A percentile compares a stretch with the other conserved stretches of the same genome.
Conservation (phyloP, 2,888 invertebrate genomes). For the Teleogryllus oceanicus region DNA sequence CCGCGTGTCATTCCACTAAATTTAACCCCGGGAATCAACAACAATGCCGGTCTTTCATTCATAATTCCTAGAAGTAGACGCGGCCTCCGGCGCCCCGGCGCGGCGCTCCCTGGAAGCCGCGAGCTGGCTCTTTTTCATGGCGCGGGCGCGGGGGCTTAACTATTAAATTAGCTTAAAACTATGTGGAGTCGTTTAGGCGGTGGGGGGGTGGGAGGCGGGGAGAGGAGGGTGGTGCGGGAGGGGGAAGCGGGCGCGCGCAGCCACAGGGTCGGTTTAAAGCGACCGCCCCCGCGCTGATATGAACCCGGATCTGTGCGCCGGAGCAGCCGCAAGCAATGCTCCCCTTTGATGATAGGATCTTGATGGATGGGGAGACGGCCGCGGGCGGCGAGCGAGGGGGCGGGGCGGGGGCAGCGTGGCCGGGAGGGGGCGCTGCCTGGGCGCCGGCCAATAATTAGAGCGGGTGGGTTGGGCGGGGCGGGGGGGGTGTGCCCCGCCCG, state of each 20-base stretch:
- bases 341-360: slow-evolving; percentile 2
- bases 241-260: not conserved
- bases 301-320: not conserved
- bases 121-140: not conserved
- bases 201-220: too few species aligned
- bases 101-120: not conserved
- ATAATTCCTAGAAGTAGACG: slow-evolving; percentile 26
- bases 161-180: slow-evolving; percentile 29
- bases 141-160: slow-evolving; percentile 19
- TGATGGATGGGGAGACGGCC: not conserved
- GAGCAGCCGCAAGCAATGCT: slow-evolving; percentile 18
- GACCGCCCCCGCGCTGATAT: slow-evolving; percentile 18
- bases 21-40: not conserved
- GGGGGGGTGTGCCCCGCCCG: not conserved
- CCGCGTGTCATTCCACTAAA: not conserved
- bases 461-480: not conserved
- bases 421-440: not conserved
- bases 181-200: slow-evolving; percentile 23
- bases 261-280: not conserved
- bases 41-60: slow-evolving; percentile 31
- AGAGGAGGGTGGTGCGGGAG: too few species aligned
- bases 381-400: not conserved
- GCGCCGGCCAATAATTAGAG: too few species aligned
- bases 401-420: not conserved
- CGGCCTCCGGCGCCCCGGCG: not conserved